Conservation (phyloP, 1,140 invertebrate species). For the Panagrolaimus sp. region DNA sequence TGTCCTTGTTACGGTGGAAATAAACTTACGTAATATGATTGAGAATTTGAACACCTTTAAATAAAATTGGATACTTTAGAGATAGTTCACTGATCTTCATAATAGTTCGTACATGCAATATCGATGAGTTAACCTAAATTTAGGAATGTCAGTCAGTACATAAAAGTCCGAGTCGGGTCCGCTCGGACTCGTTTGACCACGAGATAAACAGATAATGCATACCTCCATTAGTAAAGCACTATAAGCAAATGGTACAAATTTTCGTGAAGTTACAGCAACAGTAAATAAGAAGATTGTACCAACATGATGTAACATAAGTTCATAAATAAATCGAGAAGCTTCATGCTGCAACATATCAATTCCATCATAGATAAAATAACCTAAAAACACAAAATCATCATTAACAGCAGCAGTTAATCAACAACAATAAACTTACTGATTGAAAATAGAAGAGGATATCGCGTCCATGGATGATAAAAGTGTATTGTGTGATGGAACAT, state of each 20-base stretch:
- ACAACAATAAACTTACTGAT: too few species aligned
- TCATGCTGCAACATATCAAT: slow-evolving; percentile 48
- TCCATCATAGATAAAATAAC: slow-evolving; percentile 44
- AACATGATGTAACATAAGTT: slow-evolving; percentile 44
- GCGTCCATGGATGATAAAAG: too few species aligned
- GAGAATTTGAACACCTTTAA: slow-evolving; percentile 21
- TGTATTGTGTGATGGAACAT: too few species aligned
- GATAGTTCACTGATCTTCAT: slow-evolving; percentile 40
- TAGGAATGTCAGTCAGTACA: too few species aligned
- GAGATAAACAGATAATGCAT: slow-evolving; percentile 42
- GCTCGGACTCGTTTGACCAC: too few species aligned
- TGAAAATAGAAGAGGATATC: too few species aligned
- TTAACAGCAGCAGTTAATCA: too few species aligned
- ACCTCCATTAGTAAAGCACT: slow-evolving; percentile 50
- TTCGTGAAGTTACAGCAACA: slow-evolving; percentile 20
- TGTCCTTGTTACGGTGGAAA: too few species aligned
- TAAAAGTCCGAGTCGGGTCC: too few species aligned
- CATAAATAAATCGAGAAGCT: slow-evolving; percentile 40
- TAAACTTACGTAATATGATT: slow-evolving; percentile 43
- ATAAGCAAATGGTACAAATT: slow-evolving; percentile 39
- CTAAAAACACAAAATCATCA: too few species aligned
- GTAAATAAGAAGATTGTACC: slow-evolving; percentile 33
- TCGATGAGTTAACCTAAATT: too few species aligned
- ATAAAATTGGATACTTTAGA: slow-evolving; percentile 17
- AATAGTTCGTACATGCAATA: slow-evolving; percentile 39